Percentiles rank a stretch among this genome's conserved stretches.
phyloP scores from a whole-genome alignment of 2,113 vertebrate genomes.

The Pantherophis guttatus region DNA sequence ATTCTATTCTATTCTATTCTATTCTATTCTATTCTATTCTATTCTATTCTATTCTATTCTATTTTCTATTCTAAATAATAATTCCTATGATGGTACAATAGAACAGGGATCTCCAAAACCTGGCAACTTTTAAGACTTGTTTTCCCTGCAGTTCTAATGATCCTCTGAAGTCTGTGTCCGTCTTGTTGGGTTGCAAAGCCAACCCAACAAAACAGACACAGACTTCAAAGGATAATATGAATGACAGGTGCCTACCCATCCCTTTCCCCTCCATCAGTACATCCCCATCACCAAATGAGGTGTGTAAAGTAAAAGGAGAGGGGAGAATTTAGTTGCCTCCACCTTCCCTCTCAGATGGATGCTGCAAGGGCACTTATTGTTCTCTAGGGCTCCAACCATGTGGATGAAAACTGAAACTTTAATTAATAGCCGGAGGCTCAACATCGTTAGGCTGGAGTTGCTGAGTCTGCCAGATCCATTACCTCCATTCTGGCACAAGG shows the following conservation, averaged over 20 bases:
- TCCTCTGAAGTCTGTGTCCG: too few relatives aligned
- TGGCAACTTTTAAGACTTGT: too few relatives aligned
- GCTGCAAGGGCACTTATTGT: not conserved
- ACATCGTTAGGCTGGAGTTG: not conserved
- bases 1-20: too few relatives aligned
- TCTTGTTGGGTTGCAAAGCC: too few relatives aligned
- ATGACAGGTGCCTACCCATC: not conserved
- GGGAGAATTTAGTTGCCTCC: not conserved
- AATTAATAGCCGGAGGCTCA: not conserved
- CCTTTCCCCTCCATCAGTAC: not conserved
- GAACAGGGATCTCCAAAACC: too few relatives aligned
- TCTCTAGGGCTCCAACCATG: not conserved
- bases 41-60: too few relatives aligned
- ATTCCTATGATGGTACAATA: too few relatives aligned
- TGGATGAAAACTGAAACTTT: not conserved
- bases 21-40: too few relatives aligned
- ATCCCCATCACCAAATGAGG: not conserved
- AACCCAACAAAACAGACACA: too few relatives aligned
- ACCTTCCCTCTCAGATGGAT: not conserved
- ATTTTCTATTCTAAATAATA: too few relatives aligned
- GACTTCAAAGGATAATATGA: not conserved
- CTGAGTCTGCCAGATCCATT: not conserved
- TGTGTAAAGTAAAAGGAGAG: not conserved
- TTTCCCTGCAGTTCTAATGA: too few relatives aligned
- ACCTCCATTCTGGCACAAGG: not conserved